Evolutionary conservation across 2,888 invertebrate genomes (phyloP).

Genomic region (Patella ulyssiponensis): DNA sequence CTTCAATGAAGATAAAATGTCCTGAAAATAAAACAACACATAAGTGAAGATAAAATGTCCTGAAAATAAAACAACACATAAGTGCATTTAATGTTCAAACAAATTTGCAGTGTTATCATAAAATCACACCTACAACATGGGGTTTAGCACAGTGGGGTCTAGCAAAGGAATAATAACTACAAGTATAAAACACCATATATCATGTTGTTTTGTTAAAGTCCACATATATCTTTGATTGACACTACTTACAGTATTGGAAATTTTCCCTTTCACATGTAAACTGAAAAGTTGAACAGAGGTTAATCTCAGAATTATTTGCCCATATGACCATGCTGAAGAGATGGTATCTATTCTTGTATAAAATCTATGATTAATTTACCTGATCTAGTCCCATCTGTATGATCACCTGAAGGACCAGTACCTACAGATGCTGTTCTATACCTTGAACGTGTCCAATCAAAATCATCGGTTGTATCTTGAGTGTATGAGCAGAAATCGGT

Average conservation of each 20-base stretch:
- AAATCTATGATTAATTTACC: conserved; percentile 36
- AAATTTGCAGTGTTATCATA: conserved; percentile 15
- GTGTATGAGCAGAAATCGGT: conserved; percentile 56
- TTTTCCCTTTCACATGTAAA: conserved; percentile 16
- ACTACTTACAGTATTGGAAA: neutral
- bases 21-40: conserved; percentile 50
- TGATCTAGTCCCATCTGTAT: conserved; percentile 49
- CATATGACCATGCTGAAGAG: too few relatives aligned
- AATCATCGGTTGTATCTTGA: conserved; percentile 53
- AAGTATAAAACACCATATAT: too few relatives aligned
- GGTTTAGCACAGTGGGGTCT: too few relatives aligned
- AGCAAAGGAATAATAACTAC: too few relatives aligned
- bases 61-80: conserved; percentile 29
- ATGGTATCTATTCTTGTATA: too few relatives aligned
- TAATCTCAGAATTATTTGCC: too few relatives aligned
- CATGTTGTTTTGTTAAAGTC: too few relatives aligned
- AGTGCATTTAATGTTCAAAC: conserved; percentile 5
- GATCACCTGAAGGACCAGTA: conserved; percentile 55
- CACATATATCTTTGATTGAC: too few relatives aligned
- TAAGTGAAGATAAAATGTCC: conserved; percentile 62
- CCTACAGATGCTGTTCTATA: conserved; percentile 36
- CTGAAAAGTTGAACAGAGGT: too few relatives aligned
- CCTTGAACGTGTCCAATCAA: conserved; percentile 51
- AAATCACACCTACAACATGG: neutral
- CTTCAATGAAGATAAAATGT: conserved; percentile 56